These are phyloP conservation scores for Pangasius larnaudii DNA, from an alignment of 2,797 vertebrate species.

Conservation along the genomic window DNA sequence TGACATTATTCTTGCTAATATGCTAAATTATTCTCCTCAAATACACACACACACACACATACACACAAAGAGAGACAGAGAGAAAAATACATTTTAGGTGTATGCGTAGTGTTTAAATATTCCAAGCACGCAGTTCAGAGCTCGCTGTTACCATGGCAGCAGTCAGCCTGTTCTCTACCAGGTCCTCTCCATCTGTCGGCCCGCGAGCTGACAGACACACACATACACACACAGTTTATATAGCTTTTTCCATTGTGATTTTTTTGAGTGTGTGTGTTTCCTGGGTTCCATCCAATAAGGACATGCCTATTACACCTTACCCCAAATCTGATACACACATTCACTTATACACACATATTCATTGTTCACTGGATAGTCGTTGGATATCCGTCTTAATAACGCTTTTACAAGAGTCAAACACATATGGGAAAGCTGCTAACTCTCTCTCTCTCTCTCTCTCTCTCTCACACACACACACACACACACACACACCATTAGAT, in stretches of 20 bases:
- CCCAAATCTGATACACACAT: neutral
- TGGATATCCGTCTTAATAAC: neutral
- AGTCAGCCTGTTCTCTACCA: slow-evolving; percentile 37
- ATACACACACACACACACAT: slow-evolving; percentile 4
- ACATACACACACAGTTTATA: neutral
- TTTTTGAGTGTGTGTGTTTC: neutral
- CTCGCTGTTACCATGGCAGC: slow-evolving; percentile 40
- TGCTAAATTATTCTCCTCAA: slow-evolving; percentile 7
- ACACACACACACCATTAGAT: neutral
- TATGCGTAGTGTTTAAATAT: slow-evolving; percentile 33
- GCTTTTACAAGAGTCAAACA: neutral
- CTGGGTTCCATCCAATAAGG: neutral
- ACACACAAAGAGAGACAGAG: neutral
- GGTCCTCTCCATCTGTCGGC: slow-evolving; percentile 31
- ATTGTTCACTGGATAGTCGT: neutral
- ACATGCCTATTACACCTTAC: neutral
- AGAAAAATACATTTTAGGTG: slow-evolving; percentile 1
- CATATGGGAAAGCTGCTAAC: neutral
- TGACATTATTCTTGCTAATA: slow-evolving; percentile 15
- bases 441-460: too few relatives aligned
- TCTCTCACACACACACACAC: too few relatives aligned
- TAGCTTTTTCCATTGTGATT: neutral
- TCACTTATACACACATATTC: neutral
- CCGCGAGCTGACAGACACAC: neutral
- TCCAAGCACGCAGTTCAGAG: slow-evolving; percentile 34